Evolutionary conservation across 2,113 vertebrate species (phyloP).

Genomic region (Acinonyx jubatus): DNA sequence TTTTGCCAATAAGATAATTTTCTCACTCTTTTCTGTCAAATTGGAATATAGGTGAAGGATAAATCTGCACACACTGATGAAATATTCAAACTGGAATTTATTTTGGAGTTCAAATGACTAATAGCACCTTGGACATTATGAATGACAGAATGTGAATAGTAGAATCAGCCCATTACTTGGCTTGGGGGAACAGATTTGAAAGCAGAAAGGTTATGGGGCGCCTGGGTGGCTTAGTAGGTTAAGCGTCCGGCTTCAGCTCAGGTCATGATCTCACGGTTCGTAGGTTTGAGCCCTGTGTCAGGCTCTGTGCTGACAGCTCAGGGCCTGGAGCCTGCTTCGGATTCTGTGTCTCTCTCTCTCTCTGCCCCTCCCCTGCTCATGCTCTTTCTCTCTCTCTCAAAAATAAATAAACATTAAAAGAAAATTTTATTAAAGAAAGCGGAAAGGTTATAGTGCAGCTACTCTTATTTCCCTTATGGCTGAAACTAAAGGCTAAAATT

Average conservation of each 20-base stretch:
- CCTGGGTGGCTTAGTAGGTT: too few relatives aligned
- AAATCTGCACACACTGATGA: background rate
- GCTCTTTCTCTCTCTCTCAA: too few relatives aligned
- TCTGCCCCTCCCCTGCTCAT: too few relatives aligned
- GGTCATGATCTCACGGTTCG: too few relatives aligned
- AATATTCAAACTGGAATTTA: background rate
- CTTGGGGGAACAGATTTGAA: background rate
- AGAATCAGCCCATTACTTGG: background rate
- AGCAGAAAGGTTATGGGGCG: background rate
- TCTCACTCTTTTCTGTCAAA: conserved; percentile 9
- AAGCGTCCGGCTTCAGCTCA: too few relatives aligned
- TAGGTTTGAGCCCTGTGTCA: too few relatives aligned
- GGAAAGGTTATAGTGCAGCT: background rate
- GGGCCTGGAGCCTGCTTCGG: too few relatives aligned
- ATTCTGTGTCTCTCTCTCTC: too few relatives aligned
- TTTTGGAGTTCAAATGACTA: conserved; percentile 40
- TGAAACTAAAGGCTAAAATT: conserved; percentile 23
- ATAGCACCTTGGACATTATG: conserved; percentile 17
- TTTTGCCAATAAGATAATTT: background rate
- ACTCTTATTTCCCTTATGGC: background rate
- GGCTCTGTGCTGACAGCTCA: too few relatives aligned
- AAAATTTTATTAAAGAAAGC: background rate
- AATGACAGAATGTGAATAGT: conserved; percentile 23
- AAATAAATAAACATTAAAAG: too few relatives aligned
- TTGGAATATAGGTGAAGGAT: conserved; percentile 39